Base-by-base conservation (phyloP, 2,888 invertebrate genomes). In the Stratiomys singularior region DNA sequence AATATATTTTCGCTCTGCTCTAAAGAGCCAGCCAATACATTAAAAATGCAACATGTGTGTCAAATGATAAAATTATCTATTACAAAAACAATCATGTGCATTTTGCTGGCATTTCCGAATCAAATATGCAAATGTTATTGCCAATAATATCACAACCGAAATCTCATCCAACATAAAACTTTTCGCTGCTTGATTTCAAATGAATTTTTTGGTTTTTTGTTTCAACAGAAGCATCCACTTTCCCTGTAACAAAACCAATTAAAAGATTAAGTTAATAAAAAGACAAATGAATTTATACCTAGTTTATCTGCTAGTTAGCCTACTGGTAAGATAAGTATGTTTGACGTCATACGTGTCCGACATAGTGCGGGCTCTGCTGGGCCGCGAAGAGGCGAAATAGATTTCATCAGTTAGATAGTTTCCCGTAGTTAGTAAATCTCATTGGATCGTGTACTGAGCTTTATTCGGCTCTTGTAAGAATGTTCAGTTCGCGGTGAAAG, bases 341-440 rank as follows among this genome's bases (percentile, higher is more conserved):
- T 64, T 64, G 21, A 25, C 64, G 64, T 64, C 64, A 64, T 30
- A 28, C 9, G 7, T 30, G 64, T 7, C 30, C 64, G 64, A 60
- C 9, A 23, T 60, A 60, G 60, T 60, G 9, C 7, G 44, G 44
- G 13, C 44, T n/a, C n/a, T 37, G 37, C 9, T 37, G 7, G 18
- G 15, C 15, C 52, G 15, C n/a, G 18, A n/a, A 52, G 52, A 52
- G 15, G n/a, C n/a, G 15, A 13, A 52, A 52, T 9, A 52, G 15
- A 13, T 52, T n/a, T 13, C 52, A 52, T 52, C 52, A 13, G 15
- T 13, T 44, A 44, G n/a, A n/a, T n/a, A n/a, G n/a, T n/a, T n/a
- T 3, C 37, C 9, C 37, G 37, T 9, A 37, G 37, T 37, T 37
- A 37, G 37, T 37, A 37, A 37, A 9, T 52, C 52, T 52, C 52